phyloP scores from a whole-genome alignment of 2,797 vertebrate genomes.

The Molossus molossus region DNA sequence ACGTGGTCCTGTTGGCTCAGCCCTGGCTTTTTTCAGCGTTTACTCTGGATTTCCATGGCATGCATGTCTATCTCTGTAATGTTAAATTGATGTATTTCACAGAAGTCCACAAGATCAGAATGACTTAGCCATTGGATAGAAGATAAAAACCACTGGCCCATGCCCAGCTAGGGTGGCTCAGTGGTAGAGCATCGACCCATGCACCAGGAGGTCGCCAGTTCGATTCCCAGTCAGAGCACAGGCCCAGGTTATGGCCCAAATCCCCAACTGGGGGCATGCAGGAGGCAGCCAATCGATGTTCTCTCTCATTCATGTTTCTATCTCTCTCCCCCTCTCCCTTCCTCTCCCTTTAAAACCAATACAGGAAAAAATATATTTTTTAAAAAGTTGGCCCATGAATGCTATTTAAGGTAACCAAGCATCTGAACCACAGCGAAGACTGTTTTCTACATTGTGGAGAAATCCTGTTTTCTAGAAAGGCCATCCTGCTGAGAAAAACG shows the following conservation, averaged over 20 bases:
- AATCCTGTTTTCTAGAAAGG: conserved; percentile 32
- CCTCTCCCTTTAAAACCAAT: too few relatives aligned
- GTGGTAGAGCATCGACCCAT: too few relatives aligned
- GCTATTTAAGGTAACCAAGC: not conserved
- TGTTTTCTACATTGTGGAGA: not conserved
- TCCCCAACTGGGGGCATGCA: too few relatives aligned
- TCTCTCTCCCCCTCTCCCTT: too few relatives aligned
- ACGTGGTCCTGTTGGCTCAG: not conserved
- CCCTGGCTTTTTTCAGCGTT: not conserved
- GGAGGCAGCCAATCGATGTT: too few relatives aligned
- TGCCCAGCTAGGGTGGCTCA: too few relatives aligned
- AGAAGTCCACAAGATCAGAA: conserved; percentile 49
- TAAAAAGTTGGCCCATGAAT: not conserved
- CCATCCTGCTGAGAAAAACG: not conserved
- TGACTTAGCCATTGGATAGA: not conserved
- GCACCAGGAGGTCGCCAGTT: too few relatives aligned
- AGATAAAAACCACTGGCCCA: not conserved
- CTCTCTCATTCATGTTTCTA: too few relatives aligned
- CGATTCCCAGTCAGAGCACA: too few relatives aligned
- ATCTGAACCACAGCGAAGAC: not conserved
- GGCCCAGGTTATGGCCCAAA: too few relatives aligned
- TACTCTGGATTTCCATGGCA: not conserved
- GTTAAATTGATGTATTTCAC: not conserved
- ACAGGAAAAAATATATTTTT: too few relatives aligned
- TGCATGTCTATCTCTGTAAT: not conserved